Percentiles rank a stretch among this genome's conserved stretches.
These are phyloP conservation scores for Brachyhypopomus occidentalis DNA, from an alignment of 2,113 vertebrate species.

Conservation along the genomic window DNA sequence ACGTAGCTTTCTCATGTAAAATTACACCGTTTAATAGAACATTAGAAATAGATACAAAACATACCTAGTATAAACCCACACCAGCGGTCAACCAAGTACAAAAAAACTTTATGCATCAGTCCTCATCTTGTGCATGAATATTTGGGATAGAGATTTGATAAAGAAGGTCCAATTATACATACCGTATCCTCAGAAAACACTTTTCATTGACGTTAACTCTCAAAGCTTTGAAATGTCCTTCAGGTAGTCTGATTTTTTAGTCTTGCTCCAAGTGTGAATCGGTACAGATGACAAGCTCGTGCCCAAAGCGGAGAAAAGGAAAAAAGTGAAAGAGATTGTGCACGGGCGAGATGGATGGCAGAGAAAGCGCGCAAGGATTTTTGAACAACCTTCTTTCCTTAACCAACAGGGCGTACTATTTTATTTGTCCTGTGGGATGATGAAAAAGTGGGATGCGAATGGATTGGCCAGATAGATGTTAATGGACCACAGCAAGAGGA, in stretches of 20 bases:
- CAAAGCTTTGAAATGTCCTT: neutral
- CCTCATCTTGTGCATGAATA: too few species aligned
- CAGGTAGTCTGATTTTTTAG: neutral
- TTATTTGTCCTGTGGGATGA: constrained; percentile 37
- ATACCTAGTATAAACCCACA: neutral
- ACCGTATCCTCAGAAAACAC: constrained; percentile 19
- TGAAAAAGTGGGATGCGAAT: constrained; percentile 38
- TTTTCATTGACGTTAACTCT: neutral
- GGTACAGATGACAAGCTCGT: constrained; percentile 6
- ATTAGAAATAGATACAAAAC: neutral
- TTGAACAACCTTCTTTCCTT: constrained; percentile 49
- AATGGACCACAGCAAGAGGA: constrained; percentile 1
- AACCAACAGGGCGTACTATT: constrained; percentile 36
- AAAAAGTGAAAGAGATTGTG: constrained; percentile 45
- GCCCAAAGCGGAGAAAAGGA: constrained; percentile 4
- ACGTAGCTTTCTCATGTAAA: neutral
- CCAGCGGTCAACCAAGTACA: neutral
- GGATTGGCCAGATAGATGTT: neutral
- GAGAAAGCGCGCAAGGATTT: constrained; percentile 17
- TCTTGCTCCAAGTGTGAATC: constrained; percentile 1
- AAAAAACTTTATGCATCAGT: neutral
- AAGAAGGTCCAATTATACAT: constrained; percentile 4
- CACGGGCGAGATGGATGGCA: constrained; percentile 10
- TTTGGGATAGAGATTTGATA: neutral
- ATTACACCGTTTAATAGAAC: neutral